Evolutionary conservation across 2,113 vertebrate species (phyloP).

Genomic region (Neolamprologus kungweensis): DNA sequence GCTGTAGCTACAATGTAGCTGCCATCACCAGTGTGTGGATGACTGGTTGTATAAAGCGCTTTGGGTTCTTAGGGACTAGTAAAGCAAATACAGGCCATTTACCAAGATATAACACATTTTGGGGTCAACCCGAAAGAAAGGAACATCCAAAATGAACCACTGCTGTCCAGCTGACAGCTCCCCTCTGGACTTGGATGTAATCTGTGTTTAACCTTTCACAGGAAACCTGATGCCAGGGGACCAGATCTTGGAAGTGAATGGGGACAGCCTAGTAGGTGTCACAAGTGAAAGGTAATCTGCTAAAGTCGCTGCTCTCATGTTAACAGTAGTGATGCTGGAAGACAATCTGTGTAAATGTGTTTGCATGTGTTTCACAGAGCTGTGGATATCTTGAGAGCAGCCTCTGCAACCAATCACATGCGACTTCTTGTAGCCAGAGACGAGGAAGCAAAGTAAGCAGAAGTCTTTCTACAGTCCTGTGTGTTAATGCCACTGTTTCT

Average conservation of each 20-base stretch:
- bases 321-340: not conserved
- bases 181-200: not conserved
- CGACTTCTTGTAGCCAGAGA: slow-evolving; percentile 83
- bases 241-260: slow-evolving; percentile 90
- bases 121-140: not conserved
- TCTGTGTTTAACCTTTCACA: slow-evolving; percentile 31
- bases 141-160: not conserved
- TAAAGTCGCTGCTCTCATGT: not conserved
- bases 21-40: too few species aligned
- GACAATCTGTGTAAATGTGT: not conserved
- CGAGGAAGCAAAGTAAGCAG: slow-evolving; percentile 79
- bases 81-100: too few species aligned
- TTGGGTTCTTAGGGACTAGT: too few species aligned
- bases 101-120: not conserved
- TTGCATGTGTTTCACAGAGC: slow-evolving; percentile 66
- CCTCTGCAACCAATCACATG: slow-evolving; percentile 85
- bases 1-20: too few species aligned
- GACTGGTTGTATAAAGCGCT: too few species aligned
- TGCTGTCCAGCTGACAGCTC: not conserved
- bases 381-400: slow-evolving; percentile 81
- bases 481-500: too few species aligned
- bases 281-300: slow-evolving; percentile 80
- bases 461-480: not conserved
- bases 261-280: slow-evolving; percentile 80
- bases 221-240: slow-evolving; percentile 84